A percentile compares a stretch with the other conserved stretches of the same genome.
phyloP scores from a whole-genome alignment of 2,797 vertebrate genomes.

The Poeciliopsis turneri region DNA sequence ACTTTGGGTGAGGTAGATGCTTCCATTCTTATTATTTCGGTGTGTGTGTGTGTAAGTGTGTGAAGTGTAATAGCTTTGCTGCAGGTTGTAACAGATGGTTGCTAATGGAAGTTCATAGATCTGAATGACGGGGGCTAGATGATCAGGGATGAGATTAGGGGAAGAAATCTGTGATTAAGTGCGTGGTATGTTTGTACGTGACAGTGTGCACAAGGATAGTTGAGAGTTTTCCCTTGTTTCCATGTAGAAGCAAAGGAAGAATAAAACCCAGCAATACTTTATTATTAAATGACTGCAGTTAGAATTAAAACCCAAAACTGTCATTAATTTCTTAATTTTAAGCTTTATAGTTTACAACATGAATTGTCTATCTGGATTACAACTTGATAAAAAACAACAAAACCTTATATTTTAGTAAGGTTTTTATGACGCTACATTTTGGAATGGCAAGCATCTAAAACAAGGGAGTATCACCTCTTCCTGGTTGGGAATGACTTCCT shows the following conservation, averaged over 20 bases:
- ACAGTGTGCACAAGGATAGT: slow-evolving; percentile 8
- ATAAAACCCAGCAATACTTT: background rate
- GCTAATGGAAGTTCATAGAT: slow-evolving; percentile 88
- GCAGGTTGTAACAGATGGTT: slow-evolving; percentile 87
- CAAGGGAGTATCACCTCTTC: background rate
- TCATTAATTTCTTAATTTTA: background rate
- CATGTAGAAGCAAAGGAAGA: slow-evolving; percentile 12
- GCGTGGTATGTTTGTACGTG: slow-evolving; percentile 13
- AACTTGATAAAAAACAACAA: background rate
- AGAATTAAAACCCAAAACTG: background rate
- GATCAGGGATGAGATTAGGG: slow-evolving; percentile 64
- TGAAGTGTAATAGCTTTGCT: slow-evolving; percentile 74
- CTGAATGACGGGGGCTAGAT: slow-evolving; percentile 82
- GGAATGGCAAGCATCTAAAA: background rate
- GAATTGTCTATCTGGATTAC: background rate
- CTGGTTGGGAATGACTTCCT: background rate
- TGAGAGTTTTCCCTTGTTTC: slow-evolving; percentile 25
- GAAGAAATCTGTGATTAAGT: slow-evolving; percentile 50
- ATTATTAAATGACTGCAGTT: background rate
- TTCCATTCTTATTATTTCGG: slow-evolving; percentile 19
- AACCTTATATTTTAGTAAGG: background rate
- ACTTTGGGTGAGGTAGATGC: slow-evolving; percentile 39
- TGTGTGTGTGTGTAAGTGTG: slow-evolving; percentile 13
- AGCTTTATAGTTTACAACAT: background rate
- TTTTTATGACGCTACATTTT: background rate